Evolutionary conservation across 2,888 invertebrate genomes (phyloP), one percentile per base, ranked within the genome.

Genomic region (Torymus tubicola): DNA sequence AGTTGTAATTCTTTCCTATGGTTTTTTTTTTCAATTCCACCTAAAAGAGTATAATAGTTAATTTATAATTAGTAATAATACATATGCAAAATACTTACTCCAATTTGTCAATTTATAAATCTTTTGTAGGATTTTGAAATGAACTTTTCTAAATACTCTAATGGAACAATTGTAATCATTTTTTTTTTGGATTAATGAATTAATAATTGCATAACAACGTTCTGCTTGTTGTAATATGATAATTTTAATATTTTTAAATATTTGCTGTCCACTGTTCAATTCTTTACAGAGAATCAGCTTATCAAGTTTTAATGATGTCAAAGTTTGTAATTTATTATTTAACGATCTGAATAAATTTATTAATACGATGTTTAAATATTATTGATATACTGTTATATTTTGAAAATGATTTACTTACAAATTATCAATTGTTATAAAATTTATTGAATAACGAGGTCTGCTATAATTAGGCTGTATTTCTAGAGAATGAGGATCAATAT

Each of bases 221-320:
- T 73, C 21, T n/a, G 81, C 81, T 64, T 81, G 77, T 12, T 73
- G 73, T 1, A 14, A 2, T 13, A 64, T 57, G 42, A 81, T 61
- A n/a, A 69, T 53, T 55, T 69, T 31, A 21, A 81, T 21, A 42
- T 78, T 81, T 1, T 55, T 52, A 5, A 69, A 53, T 31, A 81
- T 77, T 31, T 16, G 50, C n/a, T 68, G 4, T 21, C 55, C 24
- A 53, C 73, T 73, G 16, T 78, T 81, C 13, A 77, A 42, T 58
- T 69, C 10, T 64, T 73, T 73, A 11, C 4, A n/a, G 10, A 81
- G 14, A 4, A 70, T 53, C 3, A 73, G 52, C 12, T 65, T 73
- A 24, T 55, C 64, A 1, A 81, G 11, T 53, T 78, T 81, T n/a
- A 81, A 64, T 13, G 73, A 58, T 12, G 24, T 16, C 24, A 65